Conservation (phyloP, 2,888 invertebrate genomes). For the Trachelus troglodyta region DNA sequence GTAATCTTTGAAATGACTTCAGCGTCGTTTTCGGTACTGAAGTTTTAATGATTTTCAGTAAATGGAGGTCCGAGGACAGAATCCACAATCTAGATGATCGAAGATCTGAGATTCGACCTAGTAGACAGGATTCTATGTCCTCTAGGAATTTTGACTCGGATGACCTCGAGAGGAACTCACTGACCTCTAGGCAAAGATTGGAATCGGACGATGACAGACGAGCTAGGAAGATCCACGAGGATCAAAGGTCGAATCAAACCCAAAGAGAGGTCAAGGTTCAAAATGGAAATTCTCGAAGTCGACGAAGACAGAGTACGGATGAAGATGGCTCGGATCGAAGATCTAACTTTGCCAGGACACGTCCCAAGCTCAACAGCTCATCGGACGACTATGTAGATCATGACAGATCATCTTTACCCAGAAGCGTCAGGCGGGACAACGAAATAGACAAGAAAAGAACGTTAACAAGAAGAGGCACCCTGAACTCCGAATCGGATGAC, state of each 20-base stretch:
- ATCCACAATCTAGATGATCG: constrained; percentile 50
- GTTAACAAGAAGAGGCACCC: constrained; percentile 23
- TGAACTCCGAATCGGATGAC: constrained; percentile 17
- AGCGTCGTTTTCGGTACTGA: background rate
- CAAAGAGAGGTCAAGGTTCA: constrained; percentile 15
- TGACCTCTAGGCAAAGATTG: constrained; percentile 33
- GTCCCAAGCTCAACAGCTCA: constrained; percentile 52
- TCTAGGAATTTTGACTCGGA: constrained; percentile 37
- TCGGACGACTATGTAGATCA: constrained; percentile 54
- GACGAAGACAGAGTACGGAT: constrained; percentile 51
- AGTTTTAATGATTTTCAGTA: constrained; percentile 23
- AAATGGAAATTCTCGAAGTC: constrained; percentile 27
- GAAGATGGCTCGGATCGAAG: constrained; percentile 48
- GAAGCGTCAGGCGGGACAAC: constrained; percentile 17
- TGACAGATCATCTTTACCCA: constrained; percentile 17
- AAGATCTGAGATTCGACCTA: constrained; percentile 47
- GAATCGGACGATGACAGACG: constrained; percentile 23
- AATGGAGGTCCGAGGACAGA: constrained; percentile 57
- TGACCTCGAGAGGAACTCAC: constrained; percentile 35
- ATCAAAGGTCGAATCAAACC: constrained; percentile 18
- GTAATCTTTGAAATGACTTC: background rate
- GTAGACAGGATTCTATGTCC: constrained; percentile 40
- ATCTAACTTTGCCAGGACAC: constrained; percentile 32
- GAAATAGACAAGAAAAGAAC: constrained; percentile 23
- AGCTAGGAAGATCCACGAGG: constrained; percentile 25